Percentiles rank a stretch among this genome's conserved stretches.
These are phyloP conservation scores for Drosophila merina DNA, from an alignment of 2,888 invertebrate genomes.

Conservation along the genomic window DNA sequence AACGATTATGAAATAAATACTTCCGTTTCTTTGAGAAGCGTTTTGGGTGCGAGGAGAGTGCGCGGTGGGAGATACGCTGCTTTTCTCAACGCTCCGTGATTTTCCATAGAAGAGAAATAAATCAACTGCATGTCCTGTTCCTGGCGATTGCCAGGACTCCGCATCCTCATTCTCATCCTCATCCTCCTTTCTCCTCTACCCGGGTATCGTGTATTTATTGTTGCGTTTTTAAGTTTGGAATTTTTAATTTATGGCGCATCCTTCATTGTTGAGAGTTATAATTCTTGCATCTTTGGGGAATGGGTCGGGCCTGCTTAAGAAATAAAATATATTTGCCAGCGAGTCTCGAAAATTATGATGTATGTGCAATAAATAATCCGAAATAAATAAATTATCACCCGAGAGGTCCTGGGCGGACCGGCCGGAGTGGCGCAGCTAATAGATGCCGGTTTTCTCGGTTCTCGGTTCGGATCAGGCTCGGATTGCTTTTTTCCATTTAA, in stretches of 20 bases:
- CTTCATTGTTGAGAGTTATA: conserved; percentile 78
- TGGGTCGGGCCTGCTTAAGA: conserved; percentile 44
- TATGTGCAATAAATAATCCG: conserved; percentile 83
- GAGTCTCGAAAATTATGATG: conserved; percentile 76
- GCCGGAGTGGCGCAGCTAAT: conserved; percentile 77
- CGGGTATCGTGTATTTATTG: conserved; percentile 65
- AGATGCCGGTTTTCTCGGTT: conserved; percentile 49
- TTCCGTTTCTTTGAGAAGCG: conserved; percentile 60
- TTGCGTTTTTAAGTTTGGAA: conserved; percentile 78
- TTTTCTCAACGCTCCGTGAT: conserved; percentile 37
- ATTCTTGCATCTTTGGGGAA: conserved; percentile 59
- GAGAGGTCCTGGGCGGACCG: conserved; percentile 27
- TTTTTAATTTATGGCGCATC: conserved; percentile 78
- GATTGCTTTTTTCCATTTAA: conserved; percentile 15
- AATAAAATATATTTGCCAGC: conserved; percentile 70
- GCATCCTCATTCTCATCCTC: conserved; percentile 7
- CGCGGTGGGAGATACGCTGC: conserved; percentile 19
- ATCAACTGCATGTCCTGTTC: conserved; percentile 72
- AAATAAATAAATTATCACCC: conserved; percentile 83
- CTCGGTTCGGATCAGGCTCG: conserved; percentile 36
- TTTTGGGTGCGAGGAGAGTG: conserved; percentile 7
- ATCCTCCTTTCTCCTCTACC: conserved; percentile 16
- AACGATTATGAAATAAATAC: conserved; percentile 78
- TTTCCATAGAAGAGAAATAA: conserved; percentile 65
- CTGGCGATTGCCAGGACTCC: conserved; percentile 39